A percentile compares a stretch with the other conserved stretches of the same genome.
phyloP scores from a whole-genome alignment of 1,140 invertebrate genomes.

The Eueides isabella region DNA sequence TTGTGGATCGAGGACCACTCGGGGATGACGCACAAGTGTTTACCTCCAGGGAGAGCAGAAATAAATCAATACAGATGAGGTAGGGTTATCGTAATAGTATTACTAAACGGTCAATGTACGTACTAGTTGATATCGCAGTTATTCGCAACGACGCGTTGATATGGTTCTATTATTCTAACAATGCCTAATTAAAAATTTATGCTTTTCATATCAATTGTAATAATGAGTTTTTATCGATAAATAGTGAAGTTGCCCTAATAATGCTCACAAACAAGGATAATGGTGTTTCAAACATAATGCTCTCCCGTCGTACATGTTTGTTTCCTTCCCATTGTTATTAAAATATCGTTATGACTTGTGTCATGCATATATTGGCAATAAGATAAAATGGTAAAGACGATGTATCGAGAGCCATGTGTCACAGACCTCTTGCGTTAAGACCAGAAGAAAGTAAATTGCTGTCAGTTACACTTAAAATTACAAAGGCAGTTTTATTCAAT shows the following conservation, averaged over 20 bases:
- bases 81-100: conserved; percentile 60
- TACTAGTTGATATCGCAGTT: conserved; percentile 54
- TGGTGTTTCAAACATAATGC: neutral
- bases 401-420: conserved; percentile 44
- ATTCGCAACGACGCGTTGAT: conserved; percentile 50
- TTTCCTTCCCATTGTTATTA: conserved; percentile 11
- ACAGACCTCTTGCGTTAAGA: conserved; percentile 44
- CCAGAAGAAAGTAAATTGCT: conserved; percentile 61
- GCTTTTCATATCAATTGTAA: neutral
- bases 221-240: conserved; percentile 6
- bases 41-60: conserved; percentile 69
- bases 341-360: conserved; percentile 6
- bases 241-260: neutral
- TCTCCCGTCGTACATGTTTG: neutral
- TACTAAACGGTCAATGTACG: conserved; percentile 64
- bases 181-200: neutral
- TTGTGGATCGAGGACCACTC: conserved; percentile 64
- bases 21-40: conserved; percentile 73
- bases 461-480: conserved; percentile 55
- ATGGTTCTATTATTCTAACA: conserved; percentile 27
- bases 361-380: conserved; percentile 22
- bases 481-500: conserved; percentile 52
- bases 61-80: conserved; percentile 61
- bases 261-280: conserved; percentile 3
- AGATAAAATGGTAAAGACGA: conserved; percentile 27